Evolutionary conservation across 2,888 invertebrate species (phyloP).

Genomic region (Dasypogon diadema): DNA sequence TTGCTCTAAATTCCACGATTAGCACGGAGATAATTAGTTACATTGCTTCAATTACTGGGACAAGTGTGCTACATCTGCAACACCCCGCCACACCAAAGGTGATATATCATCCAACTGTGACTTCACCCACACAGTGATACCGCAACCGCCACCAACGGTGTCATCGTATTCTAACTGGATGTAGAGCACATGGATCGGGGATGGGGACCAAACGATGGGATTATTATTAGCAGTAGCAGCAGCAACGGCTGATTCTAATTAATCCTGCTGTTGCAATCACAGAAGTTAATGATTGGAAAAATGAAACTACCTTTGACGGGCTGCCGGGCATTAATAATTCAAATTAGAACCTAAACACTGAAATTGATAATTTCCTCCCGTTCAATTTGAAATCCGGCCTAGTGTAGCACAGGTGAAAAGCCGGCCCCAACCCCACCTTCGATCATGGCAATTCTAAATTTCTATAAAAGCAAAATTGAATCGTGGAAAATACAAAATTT

Average conservation of each 20-base stretch:
- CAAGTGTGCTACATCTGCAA: slow-evolving; percentile 29
- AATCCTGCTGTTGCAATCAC: slow-evolving; percentile 26
- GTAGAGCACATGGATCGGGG: not conserved
- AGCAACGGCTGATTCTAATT: not conserved
- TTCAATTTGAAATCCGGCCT: no score
- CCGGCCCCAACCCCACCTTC: no score
- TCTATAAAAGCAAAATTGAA: not conserved
- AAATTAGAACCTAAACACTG: slow-evolving; percentile 17
- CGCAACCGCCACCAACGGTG: not conserved
- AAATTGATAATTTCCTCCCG: slow-evolving; percentile 18
- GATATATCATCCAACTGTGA: slow-evolving; percentile 31
- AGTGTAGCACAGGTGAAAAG: no score
- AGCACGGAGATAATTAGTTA: slow-evolving; percentile 40
- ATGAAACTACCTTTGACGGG: slow-evolving; percentile 31
- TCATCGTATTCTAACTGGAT: not conserved
- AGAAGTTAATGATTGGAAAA: slow-evolving; percentile 38
- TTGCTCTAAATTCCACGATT: slow-evolving; percentile 34
- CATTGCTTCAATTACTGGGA: slow-evolving; percentile 32
- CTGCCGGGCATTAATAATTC: slow-evolving; percentile 36
- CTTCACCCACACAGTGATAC: not conserved
- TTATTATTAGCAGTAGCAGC: not conserved
- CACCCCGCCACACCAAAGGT: slow-evolving; percentile 10
- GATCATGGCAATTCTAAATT: no score
- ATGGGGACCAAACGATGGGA: not conserved
- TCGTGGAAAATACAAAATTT: not conserved